Base-by-base conservation (phyloP, 92 coral and sea anemone species). In the Paragorgia papillata region DNA sequence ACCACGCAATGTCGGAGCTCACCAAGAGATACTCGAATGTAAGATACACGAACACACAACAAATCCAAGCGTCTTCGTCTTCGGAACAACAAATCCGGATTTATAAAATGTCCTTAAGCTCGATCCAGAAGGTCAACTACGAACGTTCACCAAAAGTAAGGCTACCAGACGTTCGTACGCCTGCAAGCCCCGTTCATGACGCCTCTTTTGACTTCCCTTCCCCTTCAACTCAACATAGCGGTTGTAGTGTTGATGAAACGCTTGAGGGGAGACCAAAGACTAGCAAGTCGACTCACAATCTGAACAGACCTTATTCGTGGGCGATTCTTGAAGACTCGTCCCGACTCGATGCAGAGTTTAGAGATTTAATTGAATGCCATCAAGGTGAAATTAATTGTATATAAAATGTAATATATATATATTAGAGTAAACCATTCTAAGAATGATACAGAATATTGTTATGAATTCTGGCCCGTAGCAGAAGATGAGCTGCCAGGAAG, bases 381-480 rank as follows among this genome's bases (percentile, higher is more conserved):
- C 78, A 71, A 51, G 78, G 78, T 33, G 78, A 71, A 55, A 71
- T 71, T 33, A 71, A 71, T 71, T 71, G 78, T 71, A 71, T 71
- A 53, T 71, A 54, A 28, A 55, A 30, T 31, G 53, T 33, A 31
- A 54, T 69, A 71, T 63, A 30, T 1, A 62, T 66, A 66, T n/a
- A n/a, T n/a, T n/a, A 2, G 15, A 46, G 53, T 2, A n/a, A 46
- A 46, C 2, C 64, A 58, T 58, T 58, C 64, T 58, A 20, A 58
- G 64, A 58, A 58, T 12, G 64, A 4, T 17, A 55, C n/a, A n/a
- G n/a, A n/a, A n/a, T n/a, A n/a, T n/a, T n/a, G n/a, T n/a, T n/a
- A n/a, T n/a, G n/a, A n/a, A n/a, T n/a, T n/a, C n/a, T n/a, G n/a
- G n/a, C n/a, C n/a, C n/a, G n/a, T n/a, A n/a, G n/a, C n/a, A n/a